Evolutionary conservation across 2,888 invertebrate species (phyloP), one percentile per base, ranked within the genome.

Genomic region (Phyllotreta cruciferae): DNA sequence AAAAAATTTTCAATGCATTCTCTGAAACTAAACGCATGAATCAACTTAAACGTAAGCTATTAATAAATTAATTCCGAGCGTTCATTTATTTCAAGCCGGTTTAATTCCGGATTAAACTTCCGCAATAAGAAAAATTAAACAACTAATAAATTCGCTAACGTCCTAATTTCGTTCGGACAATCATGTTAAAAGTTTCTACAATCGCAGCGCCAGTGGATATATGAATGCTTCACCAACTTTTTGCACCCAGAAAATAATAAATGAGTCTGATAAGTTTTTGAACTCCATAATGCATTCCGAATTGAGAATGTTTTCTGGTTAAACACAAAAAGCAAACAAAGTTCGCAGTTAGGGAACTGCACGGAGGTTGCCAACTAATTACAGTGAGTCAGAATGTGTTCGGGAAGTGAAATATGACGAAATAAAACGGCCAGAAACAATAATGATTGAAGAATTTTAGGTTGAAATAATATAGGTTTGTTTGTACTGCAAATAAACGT

Each of bases 181-280:
- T 37, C 37, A 37, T 13, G 52, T 37, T 52, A 52, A 52, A 52
- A 52, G 38, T 52, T 52, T 52, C 13, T 7, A 52, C 37, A 52
- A 52, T 52, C 38, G 38, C 38, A 52, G 5, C 38, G 52, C 52
- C 37, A 52, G 14, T 52, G 38, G 52, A 52, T 52, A 14, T 52
- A 52, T 52, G 52, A 52, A 38, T 38, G 52, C 38, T 52, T 37
- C 37, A 24, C 34, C 34, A 49, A 52, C 52, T 52, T 52, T 50
- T 52, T 52, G 37, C 13, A 38, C 10, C 5, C 7, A 11, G 52
- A 52, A 52, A 52, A 52, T 52, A 52, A 52, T 52, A 52, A 52
- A 52, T 52, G 37, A 52, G 52, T 52, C 52, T 52, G 37, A 52
- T 52, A 52, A 52, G 52, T 52, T 52, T 52, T 52, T 52, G 52